Base-by-base conservation (phyloP, 2,888 invertebrate species). In the Dorcus hopei region DNA sequence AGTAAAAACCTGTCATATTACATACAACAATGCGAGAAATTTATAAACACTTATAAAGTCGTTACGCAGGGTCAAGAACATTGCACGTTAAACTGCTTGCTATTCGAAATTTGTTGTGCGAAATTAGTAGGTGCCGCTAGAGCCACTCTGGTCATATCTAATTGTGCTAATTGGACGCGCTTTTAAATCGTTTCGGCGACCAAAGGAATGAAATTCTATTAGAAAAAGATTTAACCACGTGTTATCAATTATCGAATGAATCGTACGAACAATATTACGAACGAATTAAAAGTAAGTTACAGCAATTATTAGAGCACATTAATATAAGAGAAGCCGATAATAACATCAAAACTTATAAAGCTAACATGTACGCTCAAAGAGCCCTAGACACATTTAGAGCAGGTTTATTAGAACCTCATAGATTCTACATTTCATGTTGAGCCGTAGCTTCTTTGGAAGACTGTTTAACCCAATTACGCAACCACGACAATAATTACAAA, bases 241-340 rank as follows among this genome's bases (percentile, higher is more conserved):
- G 61, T 49, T 61, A 47, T 42, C 59, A 64, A 63, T 14, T 26
- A 11, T 16, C 49, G 38, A 57, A 52, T 9, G 61, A 66, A 62
- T 52, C 16, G 41, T 65, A 62, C 40, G 52, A 61, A 47, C 42
- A 57, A 47, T 67, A 64, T 49, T 62, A 57, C 8, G 62, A 66
- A 52, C 56, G 47, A 33, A 61, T 67, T 33, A 67, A 62, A 62
- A 9, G 42, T 42, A 67, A 63, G 57, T 52, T 66, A 26, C 67
- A 66, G 63, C 48, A 63, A 45, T 6, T 67, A 16, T 9, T 63
- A 54, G 61, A 66, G 54, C 60, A 65, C 26, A 50, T 65, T 33
- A 47, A 33, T 41, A 11, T 59, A 26, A 47, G 41, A 11, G 51
- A 59, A 50, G 3, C 7, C 4, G 43, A 59, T 53, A 19, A 9